Base-by-base conservation (phyloP, 2,888 invertebrate genomes). In the Steromphala cineraria region DNA sequence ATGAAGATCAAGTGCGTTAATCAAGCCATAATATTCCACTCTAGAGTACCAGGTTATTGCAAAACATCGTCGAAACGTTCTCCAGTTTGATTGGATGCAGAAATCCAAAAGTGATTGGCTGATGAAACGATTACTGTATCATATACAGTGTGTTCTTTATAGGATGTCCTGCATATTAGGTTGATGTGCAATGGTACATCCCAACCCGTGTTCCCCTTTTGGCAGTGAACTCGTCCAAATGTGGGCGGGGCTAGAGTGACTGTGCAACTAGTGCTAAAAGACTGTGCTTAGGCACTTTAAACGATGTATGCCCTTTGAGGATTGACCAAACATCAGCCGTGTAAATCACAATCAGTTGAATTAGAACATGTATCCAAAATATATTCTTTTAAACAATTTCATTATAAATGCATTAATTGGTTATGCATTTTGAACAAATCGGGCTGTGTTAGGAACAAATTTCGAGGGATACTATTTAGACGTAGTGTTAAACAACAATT, bases 81-180 rank as follows among this genome's bases (percentile, higher is more conserved):
- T 62, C 62, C 62, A 62, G 62, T 62, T 62, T 62, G 28, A 62
- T 62, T 62, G 62, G 62, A 62, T 62, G 28, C 28, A 17, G 62
- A 62, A 62, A 62, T 62, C 62, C 62, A 62, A 62, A 62, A 28
- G 28, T 62, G 62, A 62, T 62, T 62, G 62, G 62, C 62, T 62
- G 62, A 62, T 62, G 62, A 62, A 62, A 62, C 62, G 28, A 24
- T 62, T 13, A 28, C 62, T 28, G 28, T 62, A 62, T 62, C 28
- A 28, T 24, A 62, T 62, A 62, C 24, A 28, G 62, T 62, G 62
- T 62, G 62, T 62, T 62, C 62, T 28, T 62, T 13, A 62, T 28
- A 62, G 62, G 62, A 62, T 62, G 62, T 24, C 28, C 28, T 62
- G 62, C 62, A 62, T 62, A 62, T 62, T 62, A 62, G 24, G 62